Percentiles rank a stretch among this genome's conserved stretches.
Evolutionary conservation across 2,797 vertebrate genomes (phyloP).

Genomic region (Scolopax rusticola): DNA sequence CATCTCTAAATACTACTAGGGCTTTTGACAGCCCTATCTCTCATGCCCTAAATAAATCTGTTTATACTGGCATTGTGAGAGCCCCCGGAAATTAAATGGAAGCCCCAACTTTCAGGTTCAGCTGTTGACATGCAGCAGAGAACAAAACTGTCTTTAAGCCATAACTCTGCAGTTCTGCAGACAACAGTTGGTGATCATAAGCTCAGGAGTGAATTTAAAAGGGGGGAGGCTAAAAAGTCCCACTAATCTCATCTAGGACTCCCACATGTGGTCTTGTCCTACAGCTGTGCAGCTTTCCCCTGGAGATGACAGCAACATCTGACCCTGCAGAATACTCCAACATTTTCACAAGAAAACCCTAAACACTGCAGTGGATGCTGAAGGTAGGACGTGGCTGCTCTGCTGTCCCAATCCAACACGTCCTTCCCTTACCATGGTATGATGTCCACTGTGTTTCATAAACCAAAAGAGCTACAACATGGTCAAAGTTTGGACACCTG

Average conservation of each 20-base stretch:
- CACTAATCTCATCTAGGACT: neutral
- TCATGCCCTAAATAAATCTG: neutral
- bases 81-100: neutral
- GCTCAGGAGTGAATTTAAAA: neutral
- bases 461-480: neutral
- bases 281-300: neutral
- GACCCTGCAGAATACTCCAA: neutral
- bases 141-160: neutral
- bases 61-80: neutral
- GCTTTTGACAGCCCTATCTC: neutral
- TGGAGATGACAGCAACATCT: neutral
- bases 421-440: neutral
- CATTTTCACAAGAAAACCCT: neutral
- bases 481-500: neutral
- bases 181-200: neutral
- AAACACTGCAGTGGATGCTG: neutral
- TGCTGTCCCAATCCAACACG: neutral
- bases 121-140: neutral
- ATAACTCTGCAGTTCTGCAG: neutral
- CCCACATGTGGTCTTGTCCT: neutral
- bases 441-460: neutral
- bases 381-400: neutral
- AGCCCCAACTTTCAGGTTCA: neutral
- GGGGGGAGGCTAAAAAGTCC: neutral
- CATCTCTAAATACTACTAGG: neutral